These are phyloP conservation scores for Dorcus hopei DNA, from an alignment of 2,888 invertebrate species.

Conservation along the genomic window DNA sequence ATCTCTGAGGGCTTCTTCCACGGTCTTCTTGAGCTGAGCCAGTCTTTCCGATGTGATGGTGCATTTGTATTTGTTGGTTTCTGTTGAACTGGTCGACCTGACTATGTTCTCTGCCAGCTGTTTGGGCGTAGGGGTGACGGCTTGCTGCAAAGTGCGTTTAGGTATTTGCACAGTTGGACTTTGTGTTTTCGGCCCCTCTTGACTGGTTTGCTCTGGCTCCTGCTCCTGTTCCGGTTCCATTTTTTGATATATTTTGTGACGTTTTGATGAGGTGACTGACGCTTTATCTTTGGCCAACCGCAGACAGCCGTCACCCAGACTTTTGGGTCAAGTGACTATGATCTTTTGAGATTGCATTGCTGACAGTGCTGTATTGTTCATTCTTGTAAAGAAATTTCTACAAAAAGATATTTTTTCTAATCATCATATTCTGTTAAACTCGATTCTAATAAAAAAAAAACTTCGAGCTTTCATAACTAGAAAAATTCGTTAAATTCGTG, in stretches of 20 bases:
- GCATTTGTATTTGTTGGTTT: slow-evolving; percentile 38
- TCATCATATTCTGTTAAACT: no score
- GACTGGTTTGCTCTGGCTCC: background rate
- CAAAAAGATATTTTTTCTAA: no score
- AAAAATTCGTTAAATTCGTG: no score
- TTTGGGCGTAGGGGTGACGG: slow-evolving; percentile 8
- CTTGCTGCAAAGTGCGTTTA: slow-evolving; percentile 9
- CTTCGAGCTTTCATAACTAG: no score
- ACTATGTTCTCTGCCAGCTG: slow-evolving; percentile 16
- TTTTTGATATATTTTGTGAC: slow-evolving; percentile 18
- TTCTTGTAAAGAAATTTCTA: no score
- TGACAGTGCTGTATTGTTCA: no score
- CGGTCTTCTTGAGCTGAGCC: slow-evolving; percentile 61
- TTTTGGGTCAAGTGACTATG: slow-evolving; percentile 16
- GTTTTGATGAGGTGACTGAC: slow-evolving; percentile 13
- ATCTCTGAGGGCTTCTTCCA: slow-evolving; percentile 63
- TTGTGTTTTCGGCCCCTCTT: background rate
- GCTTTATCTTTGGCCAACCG: slow-evolving; percentile 18
- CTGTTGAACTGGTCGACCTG: slow-evolving; percentile 8
- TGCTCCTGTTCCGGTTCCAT: slow-evolving; percentile 8
- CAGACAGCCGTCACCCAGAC: slow-evolving; percentile 15
- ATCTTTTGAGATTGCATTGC: background rate
- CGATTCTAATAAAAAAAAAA: no score
- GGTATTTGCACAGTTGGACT: background rate
- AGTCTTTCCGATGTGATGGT: slow-evolving; percentile 66